phyloP scores from a whole-genome alignment of 2,888 invertebrate species.

The Chaetogeoica ovagalla region DNA sequence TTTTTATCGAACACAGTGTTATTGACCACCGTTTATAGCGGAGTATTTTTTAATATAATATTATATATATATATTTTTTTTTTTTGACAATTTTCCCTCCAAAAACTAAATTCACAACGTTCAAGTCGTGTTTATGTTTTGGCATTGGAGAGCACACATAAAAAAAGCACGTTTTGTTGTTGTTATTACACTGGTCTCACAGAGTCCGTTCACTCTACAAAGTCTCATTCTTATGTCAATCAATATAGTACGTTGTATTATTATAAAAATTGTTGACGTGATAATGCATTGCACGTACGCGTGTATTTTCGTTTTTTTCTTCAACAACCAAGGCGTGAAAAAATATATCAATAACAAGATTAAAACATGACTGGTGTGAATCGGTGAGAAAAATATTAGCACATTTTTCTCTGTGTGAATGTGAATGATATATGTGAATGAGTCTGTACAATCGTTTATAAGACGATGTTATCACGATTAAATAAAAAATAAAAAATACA shows the following conservation, averaged over 20 bases:
- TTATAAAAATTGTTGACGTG: conserved; percentile 18
- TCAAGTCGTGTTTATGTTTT: not conserved
- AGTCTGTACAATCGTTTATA: not conserved
- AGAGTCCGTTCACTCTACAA: not conserved
- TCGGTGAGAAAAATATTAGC: conserved; percentile 15
- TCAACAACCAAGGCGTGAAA: conserved; percentile 22
- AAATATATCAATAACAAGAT: conserved; percentile 33
- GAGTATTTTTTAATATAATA: not conserved
- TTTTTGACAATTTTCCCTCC: not conserved
- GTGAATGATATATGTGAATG: not conserved
- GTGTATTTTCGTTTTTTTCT: conserved; percentile 23
- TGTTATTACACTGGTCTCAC: not conserved
- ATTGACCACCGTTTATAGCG: conserved; percentile 7
- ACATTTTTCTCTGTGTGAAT: conserved; percentile 3
- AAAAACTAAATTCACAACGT: not conserved
- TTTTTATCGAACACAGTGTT: too few relatives aligned
- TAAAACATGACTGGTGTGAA: conserved; percentile 26
- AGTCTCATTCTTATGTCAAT: conserved; percentile 36
- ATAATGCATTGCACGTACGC: conserved; percentile 20
- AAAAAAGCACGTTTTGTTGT: not conserved
- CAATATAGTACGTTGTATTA: not conserved
- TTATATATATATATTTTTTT: not conserved
- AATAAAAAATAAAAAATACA: conserved; percentile 16
- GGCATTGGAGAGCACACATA: not conserved
- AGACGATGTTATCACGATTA: conserved; percentile 10